phyloP scores from a whole-genome alignment of 2,888 invertebrate species.

The Zygaena filipendulae region DNA sequence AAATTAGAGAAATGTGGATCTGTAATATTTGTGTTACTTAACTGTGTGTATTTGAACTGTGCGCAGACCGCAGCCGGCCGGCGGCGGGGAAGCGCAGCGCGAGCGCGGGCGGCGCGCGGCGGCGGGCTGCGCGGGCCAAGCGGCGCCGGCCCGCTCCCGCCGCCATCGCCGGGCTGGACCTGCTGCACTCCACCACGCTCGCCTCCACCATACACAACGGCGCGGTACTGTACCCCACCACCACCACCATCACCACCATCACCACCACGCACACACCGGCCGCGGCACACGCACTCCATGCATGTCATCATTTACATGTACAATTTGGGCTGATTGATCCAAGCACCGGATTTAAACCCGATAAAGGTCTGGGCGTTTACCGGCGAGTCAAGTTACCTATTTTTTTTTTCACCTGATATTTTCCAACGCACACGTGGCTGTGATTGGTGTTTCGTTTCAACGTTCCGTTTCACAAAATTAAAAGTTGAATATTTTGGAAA shows the following conservation, averaged over 20 bases:
- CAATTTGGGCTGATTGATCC: no score
- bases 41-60: no score
- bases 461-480: no score
- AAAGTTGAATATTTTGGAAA: no score
- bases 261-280: neutral
- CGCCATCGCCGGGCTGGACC: slow-evolving; percentile 86
- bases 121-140: slow-evolving; percentile 43
- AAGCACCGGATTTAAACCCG: no score
- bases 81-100: slow-evolving; percentile 52
- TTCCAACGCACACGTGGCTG: no score
- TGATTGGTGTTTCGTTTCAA: no score
- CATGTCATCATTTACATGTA: slow-evolving; percentile 2
- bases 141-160: slow-evolving; percentile 59
- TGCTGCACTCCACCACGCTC: slow-evolving; percentile 89
- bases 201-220: slow-evolving; percentile 85
- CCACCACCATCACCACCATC: neutral
- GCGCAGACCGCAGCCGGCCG: slow-evolving; percentile 46
- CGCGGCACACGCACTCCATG: neutral
- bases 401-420: no score
- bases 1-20: no score
- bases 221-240: slow-evolving; percentile 28
- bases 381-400: no score
- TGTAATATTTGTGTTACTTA: no score
- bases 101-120: slow-evolving; percentile 54
- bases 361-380: no score